These are phyloP conservation scores for Carcharodon carcharias DNA, from an alignment of 2,797 vertebrate species.

Conservation along the genomic window DNA sequence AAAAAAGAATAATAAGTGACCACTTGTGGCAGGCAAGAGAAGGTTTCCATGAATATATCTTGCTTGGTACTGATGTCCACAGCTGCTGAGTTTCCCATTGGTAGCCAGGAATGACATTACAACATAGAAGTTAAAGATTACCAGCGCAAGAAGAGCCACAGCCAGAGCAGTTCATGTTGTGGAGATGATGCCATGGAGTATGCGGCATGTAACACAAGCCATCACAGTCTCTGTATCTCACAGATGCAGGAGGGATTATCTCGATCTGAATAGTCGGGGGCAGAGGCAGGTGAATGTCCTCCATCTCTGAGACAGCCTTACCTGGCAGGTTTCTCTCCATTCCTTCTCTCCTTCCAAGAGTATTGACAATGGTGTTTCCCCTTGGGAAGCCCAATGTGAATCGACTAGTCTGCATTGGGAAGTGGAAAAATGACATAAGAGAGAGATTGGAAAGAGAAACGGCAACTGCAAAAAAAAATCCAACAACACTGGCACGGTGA, in stretches of 20 bases:
- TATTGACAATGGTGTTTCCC: not conserved
- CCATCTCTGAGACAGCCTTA: not conserved
- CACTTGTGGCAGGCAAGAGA: no score
- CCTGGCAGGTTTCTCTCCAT: not conserved
- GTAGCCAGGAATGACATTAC: not conserved
- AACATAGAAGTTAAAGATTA: not conserved
- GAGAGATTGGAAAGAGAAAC: not conserved
- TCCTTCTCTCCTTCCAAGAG: not conserved
- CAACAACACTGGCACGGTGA: not conserved
- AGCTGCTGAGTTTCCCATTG: not conserved
- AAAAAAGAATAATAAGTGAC: no score
- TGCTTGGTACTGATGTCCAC: not conserved
- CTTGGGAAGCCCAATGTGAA: not conserved
- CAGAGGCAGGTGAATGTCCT: not conserved
- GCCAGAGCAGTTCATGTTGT: not conserved
- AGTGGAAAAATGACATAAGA: not conserved
- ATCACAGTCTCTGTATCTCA: not conserved
- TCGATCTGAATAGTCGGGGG: not conserved
- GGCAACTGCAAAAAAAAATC: not conserved
- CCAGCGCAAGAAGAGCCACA: not conserved
- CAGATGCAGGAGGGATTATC: not conserved
- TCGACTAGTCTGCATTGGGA: not conserved
- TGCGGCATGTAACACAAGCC: not conserved
- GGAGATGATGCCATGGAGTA: not conserved
- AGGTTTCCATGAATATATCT: not conserved